Conservation (phyloP, 2,797 vertebrate species). For the Nannoperca obscura region DNA sequence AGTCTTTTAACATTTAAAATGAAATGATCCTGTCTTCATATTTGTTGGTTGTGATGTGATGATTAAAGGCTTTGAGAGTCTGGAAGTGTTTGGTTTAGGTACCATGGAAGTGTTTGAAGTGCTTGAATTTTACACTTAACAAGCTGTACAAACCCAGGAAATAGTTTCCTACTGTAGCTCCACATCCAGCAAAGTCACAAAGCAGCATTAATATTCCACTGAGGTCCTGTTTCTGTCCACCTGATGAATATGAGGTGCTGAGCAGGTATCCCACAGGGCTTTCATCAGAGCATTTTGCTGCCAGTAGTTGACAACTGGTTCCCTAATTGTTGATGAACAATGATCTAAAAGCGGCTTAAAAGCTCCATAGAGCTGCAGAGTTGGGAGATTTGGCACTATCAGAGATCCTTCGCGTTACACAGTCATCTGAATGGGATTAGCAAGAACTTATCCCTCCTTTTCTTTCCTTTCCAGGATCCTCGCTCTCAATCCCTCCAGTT, state of each 20-base stretch:
- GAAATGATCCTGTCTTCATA: too few relatives aligned
- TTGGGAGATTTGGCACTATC: background rate
- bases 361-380: background rate
- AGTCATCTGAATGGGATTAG: background rate
- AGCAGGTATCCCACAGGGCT: background rate
- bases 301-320: background rate
- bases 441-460: background rate
- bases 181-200: too few relatives aligned
- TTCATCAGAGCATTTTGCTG: background rate
- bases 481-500: constrained; percentile 61
- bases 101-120: too few relatives aligned
- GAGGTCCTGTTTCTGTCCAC: background rate
- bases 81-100: too few relatives aligned
- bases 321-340: background rate
- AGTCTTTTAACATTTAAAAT: too few relatives aligned
- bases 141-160: background rate
- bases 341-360: background rate
- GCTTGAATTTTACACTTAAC: too few relatives aligned
- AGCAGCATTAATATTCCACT: too few relatives aligned
- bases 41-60: too few relatives aligned
- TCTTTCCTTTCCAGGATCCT: constrained; percentile 64
- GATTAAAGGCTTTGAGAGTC: too few relatives aligned
- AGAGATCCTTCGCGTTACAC: background rate
- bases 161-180: background rate
- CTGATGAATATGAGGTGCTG: background rate